Conservation (phyloP, 2,888 invertebrate genomes). For the Fragum sueziense region DNA sequence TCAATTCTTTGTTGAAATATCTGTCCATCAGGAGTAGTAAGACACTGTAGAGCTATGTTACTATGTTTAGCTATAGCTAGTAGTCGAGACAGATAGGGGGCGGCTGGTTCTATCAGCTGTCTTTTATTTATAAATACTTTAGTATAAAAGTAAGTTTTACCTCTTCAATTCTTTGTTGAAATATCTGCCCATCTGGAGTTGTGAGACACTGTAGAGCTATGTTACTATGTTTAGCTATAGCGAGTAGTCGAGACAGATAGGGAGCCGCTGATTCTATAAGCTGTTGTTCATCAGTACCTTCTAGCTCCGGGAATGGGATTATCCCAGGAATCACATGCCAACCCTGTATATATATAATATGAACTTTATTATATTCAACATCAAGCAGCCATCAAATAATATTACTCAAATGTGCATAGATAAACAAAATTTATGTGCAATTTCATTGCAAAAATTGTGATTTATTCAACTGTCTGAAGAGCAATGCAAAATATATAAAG, state of each 20-base stretch:
- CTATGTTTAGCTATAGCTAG: slow-evolving; percentile 77
- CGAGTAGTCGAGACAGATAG: slow-evolving; percentile 72
- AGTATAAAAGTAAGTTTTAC: no score
- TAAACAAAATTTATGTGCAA: no score
- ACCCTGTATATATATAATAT: slow-evolving; percentile 48
- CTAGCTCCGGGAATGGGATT: slow-evolving; percentile 62
- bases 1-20: slow-evolving; percentile 69
- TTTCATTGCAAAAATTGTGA: neutral
- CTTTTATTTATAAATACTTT: no score
- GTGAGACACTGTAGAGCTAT: slow-evolving; percentile 64
- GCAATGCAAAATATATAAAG: no score
- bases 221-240: slow-evolving; percentile 76
- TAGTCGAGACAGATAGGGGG: slow-evolving; percentile 74
- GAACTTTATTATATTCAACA: no score
- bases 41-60: slow-evolving; percentile 61
- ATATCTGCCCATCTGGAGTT: slow-evolving; percentile 69
- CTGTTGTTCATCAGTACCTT: slow-evolving; percentile 59
- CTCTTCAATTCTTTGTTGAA: slow-evolving; percentile 71
- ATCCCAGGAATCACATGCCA: slow-evolving; percentile 68
- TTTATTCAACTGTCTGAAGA: no score
- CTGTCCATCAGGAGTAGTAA: slow-evolving; percentile 71
- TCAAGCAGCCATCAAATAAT: no score
- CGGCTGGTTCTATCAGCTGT: slow-evolving; percentile 64
- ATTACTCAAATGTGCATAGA: no score
- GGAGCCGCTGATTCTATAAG: slow-evolving; percentile 70